These are phyloP conservation scores for Pachyuromys duprasi DNA, from an alignment of 2,797 vertebrate species.

Conservation along the genomic window DNA sequence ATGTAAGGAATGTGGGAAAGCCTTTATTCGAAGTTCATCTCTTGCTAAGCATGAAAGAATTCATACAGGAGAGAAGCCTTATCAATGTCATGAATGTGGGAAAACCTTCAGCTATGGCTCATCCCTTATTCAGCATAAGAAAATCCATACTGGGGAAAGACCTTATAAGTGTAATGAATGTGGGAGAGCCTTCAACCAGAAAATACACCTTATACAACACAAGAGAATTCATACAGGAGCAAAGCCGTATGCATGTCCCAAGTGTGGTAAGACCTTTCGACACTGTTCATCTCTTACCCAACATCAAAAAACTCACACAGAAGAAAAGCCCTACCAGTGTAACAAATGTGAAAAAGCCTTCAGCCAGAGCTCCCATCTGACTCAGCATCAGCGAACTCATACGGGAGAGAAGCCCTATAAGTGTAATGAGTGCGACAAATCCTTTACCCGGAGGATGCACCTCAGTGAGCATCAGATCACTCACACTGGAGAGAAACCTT, in stretches of 20 bases:
- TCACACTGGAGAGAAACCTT: constrained; percentile 71
- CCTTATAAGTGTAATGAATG: constrained; percentile 82
- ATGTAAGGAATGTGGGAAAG: constrained; percentile 84
- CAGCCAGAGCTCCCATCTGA: constrained; percentile 79
- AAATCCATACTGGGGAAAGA: constrained; percentile 82
- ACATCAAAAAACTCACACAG: constrained; percentile 81
- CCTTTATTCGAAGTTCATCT: constrained; percentile 81
- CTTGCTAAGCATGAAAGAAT: constrained; percentile 83
- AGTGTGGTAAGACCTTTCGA: constrained; percentile 82
- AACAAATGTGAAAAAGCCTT: constrained; percentile 77
- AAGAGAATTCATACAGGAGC: constrained; percentile 80
- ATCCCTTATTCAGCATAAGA: constrained; percentile 83
- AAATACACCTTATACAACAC: constrained; percentile 81
- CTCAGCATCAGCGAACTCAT: constrained; percentile 78
- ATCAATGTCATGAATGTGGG: constrained; percentile 80
- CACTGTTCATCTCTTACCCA: constrained; percentile 82
- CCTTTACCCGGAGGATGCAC: constrained; percentile 72
- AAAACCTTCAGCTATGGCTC: constrained; percentile 82
- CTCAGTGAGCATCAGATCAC: constrained; percentile 75
- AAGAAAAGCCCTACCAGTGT: constrained; percentile 77
- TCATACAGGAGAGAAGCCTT: constrained; percentile 83
- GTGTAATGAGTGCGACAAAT: constrained; percentile 71
- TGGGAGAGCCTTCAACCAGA: constrained; percentile 80
- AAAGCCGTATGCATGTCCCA: constrained; percentile 79
- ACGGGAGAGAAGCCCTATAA: constrained; percentile 75